Evolutionary conservation across 2,113 vertebrate species (phyloP).

Genomic region (Petromus typicus): DNA sequence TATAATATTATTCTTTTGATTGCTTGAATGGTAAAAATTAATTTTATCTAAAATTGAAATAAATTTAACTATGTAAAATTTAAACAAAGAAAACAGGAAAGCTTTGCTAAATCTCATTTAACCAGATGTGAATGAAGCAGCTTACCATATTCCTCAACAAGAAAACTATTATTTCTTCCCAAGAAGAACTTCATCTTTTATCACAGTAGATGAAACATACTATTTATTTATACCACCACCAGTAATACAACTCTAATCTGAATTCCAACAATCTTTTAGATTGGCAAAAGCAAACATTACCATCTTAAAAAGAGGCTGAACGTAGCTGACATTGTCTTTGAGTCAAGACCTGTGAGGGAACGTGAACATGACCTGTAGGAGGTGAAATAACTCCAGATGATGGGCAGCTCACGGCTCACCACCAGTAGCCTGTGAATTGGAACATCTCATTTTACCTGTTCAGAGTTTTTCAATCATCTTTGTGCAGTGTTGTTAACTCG

Average conservation of each 20-base stretch:
- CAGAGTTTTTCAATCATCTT: too few relatives aligned
- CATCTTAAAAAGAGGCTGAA: neutral
- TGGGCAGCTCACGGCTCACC: neutral
- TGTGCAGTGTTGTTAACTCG: too few relatives aligned
- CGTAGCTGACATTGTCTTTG: neutral
- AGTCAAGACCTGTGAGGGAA: neutral
- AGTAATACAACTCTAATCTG: neutral
- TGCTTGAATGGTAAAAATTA: slow-evolving; percentile 10
- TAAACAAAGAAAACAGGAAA: neutral
- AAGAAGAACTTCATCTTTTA: neutral
- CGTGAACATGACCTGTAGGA: neutral
- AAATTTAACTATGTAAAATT: slow-evolving; percentile 31
- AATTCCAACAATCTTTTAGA: neutral
- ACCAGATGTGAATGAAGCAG: neutral
- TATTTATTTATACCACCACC: neutral
- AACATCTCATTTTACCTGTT: neutral
- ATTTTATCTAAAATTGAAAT: slow-evolving; percentile 38
- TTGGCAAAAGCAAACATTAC: neutral
- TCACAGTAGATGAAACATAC: neutral
- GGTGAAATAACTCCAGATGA: neutral
- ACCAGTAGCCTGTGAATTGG: neutral
- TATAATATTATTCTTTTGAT: neutral
- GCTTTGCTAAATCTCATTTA: neutral
- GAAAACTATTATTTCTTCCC: neutral
- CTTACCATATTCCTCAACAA: neutral